Conservation (phyloP, 2,888 invertebrate genomes). For the Crematogaster levior region DNA sequence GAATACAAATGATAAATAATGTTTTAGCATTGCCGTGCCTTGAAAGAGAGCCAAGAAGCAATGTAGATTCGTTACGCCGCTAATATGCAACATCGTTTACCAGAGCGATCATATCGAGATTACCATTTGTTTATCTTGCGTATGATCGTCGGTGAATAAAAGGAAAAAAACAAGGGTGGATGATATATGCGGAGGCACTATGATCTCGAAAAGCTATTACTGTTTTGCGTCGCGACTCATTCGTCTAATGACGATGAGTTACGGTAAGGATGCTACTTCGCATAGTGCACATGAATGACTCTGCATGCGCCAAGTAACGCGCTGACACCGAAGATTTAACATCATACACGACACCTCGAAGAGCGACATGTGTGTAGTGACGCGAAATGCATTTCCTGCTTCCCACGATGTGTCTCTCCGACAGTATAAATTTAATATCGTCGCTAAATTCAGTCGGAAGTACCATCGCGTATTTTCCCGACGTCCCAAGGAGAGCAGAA, state of each 20-base stretch:
- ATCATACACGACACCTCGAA: conserved; percentile 15
- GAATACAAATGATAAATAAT: background rate
- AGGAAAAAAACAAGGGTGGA: background rate
- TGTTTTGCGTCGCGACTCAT: background rate
- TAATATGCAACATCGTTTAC: background rate
- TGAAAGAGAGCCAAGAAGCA: background rate
- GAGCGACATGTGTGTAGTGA: conserved; percentile 15
- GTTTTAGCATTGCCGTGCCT: background rate
- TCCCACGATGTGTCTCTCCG: background rate
- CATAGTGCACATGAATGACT: conserved; percentile 2
- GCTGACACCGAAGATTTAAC: background rate
- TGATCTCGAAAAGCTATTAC: background rate
- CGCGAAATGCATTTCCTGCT: background rate
- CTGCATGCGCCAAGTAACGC: conserved; percentile 25
- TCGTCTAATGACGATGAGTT: background rate
- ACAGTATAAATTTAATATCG: conserved; percentile 27
- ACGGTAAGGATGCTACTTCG: conserved; percentile 7
- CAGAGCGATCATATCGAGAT: conserved; percentile 4
- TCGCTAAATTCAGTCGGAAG: conserved; percentile 2
- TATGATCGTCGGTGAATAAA: background rate
- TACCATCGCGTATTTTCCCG: too few relatives aligned
- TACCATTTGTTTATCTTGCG: background rate
- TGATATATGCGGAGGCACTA: background rate
- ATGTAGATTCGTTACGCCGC: background rate
- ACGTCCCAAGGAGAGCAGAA: too few relatives aligned